phyloP scores from a whole-genome alignment of 37 sponge, comb jelly and placozoan genomes.

The Ephydatia muelleri region DNA sequence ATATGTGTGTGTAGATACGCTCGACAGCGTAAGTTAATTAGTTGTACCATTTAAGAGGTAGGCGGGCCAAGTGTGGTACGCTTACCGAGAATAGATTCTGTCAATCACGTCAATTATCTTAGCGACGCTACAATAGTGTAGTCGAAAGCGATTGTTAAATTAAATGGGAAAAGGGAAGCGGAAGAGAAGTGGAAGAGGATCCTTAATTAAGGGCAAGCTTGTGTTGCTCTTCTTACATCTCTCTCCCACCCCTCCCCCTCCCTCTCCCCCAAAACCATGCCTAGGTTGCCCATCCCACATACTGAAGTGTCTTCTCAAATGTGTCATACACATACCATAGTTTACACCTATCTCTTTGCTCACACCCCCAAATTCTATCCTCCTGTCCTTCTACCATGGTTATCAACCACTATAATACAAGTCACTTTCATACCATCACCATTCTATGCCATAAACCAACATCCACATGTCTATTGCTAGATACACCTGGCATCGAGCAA shows the following conservation, averaged over 20 bases:
- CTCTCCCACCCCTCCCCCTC: not conserved
- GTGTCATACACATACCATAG: not conserved
- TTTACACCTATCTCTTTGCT: not conserved
- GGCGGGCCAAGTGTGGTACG: too few species aligned
- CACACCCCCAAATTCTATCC: not conserved
- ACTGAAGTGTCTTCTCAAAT: not conserved
- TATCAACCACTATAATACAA: too few species aligned
- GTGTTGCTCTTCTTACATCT: not conserved
- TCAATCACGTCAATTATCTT: not conserved
- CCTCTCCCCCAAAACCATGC: not conserved
- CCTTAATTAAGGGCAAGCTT: too few species aligned
- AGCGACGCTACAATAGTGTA: not conserved
- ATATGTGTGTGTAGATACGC: not conserved
- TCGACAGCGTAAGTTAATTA: not conserved
- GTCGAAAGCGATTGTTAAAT: not conserved
- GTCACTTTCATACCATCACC: too few species aligned
- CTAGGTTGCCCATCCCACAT: not conserved
- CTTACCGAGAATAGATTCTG: not conserved
- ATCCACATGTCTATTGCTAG: too few species aligned
- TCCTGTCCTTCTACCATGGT: too few species aligned
- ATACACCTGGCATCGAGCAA: too few species aligned
- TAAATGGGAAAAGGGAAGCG: too few species aligned
- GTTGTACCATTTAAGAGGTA: not conserved
- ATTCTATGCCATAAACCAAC: too few species aligned
- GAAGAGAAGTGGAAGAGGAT: too few species aligned